These are phyloP conservation scores for Callocephalon fimbriatum DNA, from an alignment of 2,113 vertebrate species.

Conservation along the genomic window DNA sequence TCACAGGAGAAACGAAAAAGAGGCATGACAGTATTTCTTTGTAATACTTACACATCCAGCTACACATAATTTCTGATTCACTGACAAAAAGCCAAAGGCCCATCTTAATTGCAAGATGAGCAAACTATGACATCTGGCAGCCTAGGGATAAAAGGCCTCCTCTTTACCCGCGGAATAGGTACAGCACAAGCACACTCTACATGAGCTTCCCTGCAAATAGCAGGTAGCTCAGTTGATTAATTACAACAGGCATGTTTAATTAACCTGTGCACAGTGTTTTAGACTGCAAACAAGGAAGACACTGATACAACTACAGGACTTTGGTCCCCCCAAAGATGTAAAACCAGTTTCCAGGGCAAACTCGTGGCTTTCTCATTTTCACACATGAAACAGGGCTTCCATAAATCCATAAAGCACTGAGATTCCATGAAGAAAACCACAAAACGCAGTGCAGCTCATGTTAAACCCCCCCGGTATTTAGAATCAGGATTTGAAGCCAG, in stretches of 20 bases:
- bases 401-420: background rate
- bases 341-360: background rate
- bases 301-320: background rate
- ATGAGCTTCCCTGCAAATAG: background rate
- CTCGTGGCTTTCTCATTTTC: background rate
- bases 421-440: background rate
- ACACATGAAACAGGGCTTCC: background rate
- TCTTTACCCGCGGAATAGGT: background rate
- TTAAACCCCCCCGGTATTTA: background rate
- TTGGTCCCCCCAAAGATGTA: background rate
- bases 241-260: background rate
- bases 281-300: background rate
- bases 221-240: background rate
- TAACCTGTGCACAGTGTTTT: background rate
- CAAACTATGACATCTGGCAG: background rate
- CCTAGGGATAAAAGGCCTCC: background rate
- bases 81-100: background rate
- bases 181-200: background rate
- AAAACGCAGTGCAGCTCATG: background rate
- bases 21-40: background rate
- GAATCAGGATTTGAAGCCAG: background rate
- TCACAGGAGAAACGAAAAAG: background rate
- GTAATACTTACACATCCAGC: background rate
- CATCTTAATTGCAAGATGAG: background rate
- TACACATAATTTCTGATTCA: background rate